These are phyloP conservation scores for Drosophila sordidula DNA, from an alignment of 2,888 invertebrate genomes.

Conservation along the genomic window DNA sequence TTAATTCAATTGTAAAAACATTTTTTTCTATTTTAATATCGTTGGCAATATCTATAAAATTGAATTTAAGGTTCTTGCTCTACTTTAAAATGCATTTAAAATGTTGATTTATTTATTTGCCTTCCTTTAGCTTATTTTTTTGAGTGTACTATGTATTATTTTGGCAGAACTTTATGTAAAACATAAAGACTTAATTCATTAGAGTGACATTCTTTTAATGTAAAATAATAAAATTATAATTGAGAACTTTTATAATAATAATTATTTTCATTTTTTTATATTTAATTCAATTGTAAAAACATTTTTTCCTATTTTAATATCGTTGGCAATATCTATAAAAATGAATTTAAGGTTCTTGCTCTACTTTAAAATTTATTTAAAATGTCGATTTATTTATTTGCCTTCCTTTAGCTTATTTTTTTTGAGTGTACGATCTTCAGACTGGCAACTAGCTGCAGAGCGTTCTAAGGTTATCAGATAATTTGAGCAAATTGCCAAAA, in stretches of 20 bases:
- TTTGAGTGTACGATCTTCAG: not conserved
- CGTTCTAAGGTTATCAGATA: constrained; percentile 26
- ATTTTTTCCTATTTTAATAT: no score
- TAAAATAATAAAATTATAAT: no score
- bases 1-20: no score
- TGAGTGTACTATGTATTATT: not conserved
- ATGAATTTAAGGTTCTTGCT: not conserved
- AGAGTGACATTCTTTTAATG: no score
- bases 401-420: not conserved
- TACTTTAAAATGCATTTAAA: not conserved
- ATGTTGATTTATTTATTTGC: not conserved
- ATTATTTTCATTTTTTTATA: no score
- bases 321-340: no score
- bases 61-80: not conserved
- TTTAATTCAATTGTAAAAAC: no score
- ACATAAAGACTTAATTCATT: no score
- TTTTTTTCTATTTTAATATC: no score
- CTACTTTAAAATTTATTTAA: not conserved
- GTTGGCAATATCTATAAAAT: no score
- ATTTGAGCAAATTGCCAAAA: constrained; percentile 31
- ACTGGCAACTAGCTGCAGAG: not conserved
- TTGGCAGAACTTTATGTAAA: no score
- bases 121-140: not conserved
- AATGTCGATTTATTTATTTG: not conserved
- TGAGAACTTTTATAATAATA: no score